These are phyloP conservation scores for Syrrhaptes paradoxus DNA, from an alignment of 2,113 vertebrate genomes.

Conservation along the genomic window DNA sequence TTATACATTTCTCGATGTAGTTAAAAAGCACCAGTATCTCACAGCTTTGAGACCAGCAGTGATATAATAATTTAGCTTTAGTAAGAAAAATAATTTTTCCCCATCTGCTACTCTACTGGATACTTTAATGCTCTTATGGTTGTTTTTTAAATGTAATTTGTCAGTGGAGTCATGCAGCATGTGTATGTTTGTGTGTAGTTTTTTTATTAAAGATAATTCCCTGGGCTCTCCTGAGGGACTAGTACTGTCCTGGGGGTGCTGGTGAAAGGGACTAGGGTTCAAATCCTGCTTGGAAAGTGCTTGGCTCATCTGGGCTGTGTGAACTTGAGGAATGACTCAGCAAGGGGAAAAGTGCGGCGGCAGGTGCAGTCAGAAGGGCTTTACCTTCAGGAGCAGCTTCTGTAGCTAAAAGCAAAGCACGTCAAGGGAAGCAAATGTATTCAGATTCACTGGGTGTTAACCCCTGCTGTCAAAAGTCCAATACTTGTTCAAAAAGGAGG, in stretches of 20 bases:
- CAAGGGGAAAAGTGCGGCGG: background rate
- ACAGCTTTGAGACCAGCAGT: background rate
- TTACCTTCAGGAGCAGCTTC: background rate
- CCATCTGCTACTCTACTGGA: background rate
- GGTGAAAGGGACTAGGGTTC: background rate
- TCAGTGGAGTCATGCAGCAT: background rate
- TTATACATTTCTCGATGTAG: background rate
- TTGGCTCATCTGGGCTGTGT: background rate
- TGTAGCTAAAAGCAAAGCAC: background rate
- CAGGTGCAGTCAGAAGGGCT: background rate
- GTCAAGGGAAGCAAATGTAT: background rate
- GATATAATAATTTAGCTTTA: background rate
- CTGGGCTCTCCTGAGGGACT: background rate
- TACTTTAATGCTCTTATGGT: background rate
- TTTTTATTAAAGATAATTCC: background rate
- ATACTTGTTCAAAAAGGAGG: background rate
- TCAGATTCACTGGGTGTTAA: background rate
- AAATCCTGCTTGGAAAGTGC: background rate
- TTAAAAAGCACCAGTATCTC: background rate
- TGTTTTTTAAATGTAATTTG: background rate
- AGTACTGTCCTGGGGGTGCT: background rate
- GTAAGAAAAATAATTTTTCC: background rate
- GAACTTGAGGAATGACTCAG: conserved; percentile 16
- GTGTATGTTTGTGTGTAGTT: background rate
- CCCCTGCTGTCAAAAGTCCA: background rate